phyloP scores from a whole-genome alignment of 2,888 invertebrate species.

The Eugnorisma glareosa region DNA sequence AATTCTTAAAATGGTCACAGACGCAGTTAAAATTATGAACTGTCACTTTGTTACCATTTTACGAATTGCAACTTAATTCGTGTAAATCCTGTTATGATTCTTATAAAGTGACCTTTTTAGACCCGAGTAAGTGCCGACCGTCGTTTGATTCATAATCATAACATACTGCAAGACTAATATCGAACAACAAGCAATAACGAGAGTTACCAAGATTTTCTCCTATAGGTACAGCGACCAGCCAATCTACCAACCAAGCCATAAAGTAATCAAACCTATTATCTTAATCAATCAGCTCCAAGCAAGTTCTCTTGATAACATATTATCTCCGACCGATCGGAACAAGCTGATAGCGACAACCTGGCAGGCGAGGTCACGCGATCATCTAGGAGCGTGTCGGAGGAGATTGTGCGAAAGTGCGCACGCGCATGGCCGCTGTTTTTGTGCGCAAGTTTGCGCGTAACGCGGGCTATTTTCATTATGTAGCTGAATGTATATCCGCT shows the following conservation, averaged over 20 bases:
- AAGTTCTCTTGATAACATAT: constrained; percentile 13
- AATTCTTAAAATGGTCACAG: too few relatives aligned
- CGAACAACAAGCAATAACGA: not conserved
- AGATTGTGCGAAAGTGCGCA: constrained; percentile 65
- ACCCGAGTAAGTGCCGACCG: not conserved
- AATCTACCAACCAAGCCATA: not conserved
- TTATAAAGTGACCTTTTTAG: too few relatives aligned
- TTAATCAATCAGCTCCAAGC: not conserved
- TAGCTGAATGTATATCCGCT: constrained; percentile 51
- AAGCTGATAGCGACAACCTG: constrained; percentile 42
- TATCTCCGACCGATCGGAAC: constrained; percentile 34
- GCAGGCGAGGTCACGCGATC: constrained; percentile 65
- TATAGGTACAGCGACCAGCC: not conserved
- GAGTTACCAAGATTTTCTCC: not conserved
- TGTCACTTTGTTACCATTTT: too few relatives aligned
- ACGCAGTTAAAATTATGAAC: too few relatives aligned
- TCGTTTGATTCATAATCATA: not conserved
- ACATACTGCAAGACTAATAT: not conserved
- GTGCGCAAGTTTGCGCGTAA: constrained; percentile 46
- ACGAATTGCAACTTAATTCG: too few relatives aligned
- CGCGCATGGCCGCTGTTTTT: constrained; percentile 56
- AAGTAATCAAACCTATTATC: not conserved
- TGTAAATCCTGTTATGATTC: too few relatives aligned
- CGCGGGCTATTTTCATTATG: constrained; percentile 48
- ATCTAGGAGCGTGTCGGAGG: constrained; percentile 57